phyloP scores from a whole-genome alignment of 2,113 vertebrate genomes.

The Apaloderma vittatum region DNA sequence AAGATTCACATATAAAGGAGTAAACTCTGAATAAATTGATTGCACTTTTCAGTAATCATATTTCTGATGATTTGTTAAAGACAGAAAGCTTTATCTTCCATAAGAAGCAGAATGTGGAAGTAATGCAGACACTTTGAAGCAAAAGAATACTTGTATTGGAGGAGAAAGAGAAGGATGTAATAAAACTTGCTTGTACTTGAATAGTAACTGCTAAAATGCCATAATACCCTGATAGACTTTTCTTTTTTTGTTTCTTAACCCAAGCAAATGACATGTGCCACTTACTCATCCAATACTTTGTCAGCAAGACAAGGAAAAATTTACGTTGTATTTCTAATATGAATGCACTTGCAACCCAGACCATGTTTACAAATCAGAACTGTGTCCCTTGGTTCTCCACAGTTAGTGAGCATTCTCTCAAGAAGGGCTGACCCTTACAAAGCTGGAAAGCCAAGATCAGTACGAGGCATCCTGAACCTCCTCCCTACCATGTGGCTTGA shows the following conservation, averaged over 20 bases:
- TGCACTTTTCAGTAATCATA: neutral
- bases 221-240: neutral
- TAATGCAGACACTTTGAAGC: neutral
- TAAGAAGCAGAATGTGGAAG: neutral
- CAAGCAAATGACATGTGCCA: neutral
- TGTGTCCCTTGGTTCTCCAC: neutral
- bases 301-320: neutral
- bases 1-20: neutral
- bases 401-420: neutral
- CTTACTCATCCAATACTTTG: neutral
- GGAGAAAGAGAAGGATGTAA: neutral
- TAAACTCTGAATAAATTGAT: neutral
- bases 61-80: constrained; percentile 1
- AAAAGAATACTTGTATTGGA: neutral
- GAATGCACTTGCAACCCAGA: neutral
- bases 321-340: neutral
- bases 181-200: neutral
- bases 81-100: neutral
- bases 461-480: neutral
- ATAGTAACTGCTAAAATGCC: neutral
- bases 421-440: neutral
- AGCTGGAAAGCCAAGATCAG: neutral
- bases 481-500: neutral
- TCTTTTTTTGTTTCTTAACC: neutral
- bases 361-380: neutral